Evolutionary conservation across 2,113 vertebrate genomes (phyloP).

Genomic region (Oreocharis arfaki): DNA sequence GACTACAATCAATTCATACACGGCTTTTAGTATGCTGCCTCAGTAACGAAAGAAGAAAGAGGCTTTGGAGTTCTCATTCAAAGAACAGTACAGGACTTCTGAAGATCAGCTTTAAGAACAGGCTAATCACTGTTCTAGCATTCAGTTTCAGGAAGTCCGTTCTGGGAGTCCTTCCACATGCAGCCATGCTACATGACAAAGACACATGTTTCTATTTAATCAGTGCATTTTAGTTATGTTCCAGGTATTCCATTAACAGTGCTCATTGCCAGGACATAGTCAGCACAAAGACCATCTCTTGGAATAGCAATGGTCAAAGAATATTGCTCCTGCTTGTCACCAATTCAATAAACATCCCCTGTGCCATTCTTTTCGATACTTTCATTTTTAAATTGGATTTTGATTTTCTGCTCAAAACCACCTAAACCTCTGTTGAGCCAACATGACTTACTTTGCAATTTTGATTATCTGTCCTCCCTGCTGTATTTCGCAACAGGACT

Average conservation of each 20-base stretch:
- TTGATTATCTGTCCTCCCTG: neutral
- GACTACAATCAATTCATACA: neutral
- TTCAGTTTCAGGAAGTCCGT: neutral
- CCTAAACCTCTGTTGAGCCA: slow-evolving; percentile 26
- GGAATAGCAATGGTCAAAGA: neutral
- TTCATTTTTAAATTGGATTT: slow-evolving; percentile 50
- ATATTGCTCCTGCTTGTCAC: neutral
- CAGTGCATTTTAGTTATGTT: neutral
- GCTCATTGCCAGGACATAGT: neutral
- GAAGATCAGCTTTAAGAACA: slow-evolving; percentile 25
- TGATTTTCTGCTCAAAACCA: slow-evolving; percentile 44
- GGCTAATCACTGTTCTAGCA: neutral
- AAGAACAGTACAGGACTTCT: neutral
- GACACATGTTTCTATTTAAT: neutral
- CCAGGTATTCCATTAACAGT: neutral
- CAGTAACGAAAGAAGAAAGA: slow-evolving; percentile 6
- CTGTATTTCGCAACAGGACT: neutral
- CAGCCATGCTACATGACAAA: neutral
- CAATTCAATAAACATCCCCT: slow-evolving; percentile 3
- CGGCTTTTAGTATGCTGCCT: neutral
- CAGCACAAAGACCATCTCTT: neutral
- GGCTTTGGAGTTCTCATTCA: slow-evolving; percentile 10
- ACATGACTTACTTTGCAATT: slow-evolving; percentile 16
- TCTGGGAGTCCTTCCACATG: neutral
- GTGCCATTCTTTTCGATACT: slow-evolving; percentile 16